A percentile compares a stretch with the other conserved stretches of the same genome.
Conservation (phyloP, 1,140 invertebrate species). For the Zaprionus africanus region DNA sequence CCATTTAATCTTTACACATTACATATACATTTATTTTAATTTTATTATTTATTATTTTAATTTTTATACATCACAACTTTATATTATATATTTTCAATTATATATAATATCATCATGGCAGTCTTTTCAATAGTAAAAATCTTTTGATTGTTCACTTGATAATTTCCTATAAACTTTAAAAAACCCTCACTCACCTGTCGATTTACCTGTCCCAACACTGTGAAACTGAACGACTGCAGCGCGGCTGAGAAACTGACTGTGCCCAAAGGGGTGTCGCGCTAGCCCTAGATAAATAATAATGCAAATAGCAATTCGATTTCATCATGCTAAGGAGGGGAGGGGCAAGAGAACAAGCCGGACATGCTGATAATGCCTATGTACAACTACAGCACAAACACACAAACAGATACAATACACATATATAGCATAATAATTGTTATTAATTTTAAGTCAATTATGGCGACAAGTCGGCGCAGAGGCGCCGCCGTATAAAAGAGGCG, state of each 20-base stretch:
- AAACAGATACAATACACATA: slow-evolving; percentile 21
- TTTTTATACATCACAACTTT: no score
- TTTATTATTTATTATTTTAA: no score
- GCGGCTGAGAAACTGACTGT: slow-evolving; percentile 37
- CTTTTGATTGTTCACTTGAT: no score
- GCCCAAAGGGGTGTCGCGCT: background rate
- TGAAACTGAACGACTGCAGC: slow-evolving; percentile 1
- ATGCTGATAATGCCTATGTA: slow-evolving; percentile 58
- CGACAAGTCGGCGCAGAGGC: slow-evolving; percentile 41
- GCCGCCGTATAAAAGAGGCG: slow-evolving; percentile 37
- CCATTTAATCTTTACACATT: no score
- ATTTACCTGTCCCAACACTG: slow-evolving; percentile 13
- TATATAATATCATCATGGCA: no score
- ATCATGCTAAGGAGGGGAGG: slow-evolving; percentile 38
- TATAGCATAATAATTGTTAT: slow-evolving; percentile 60
- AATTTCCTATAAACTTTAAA: no score
- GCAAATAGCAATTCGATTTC: slow-evolving; percentile 50
- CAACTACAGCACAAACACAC: slow-evolving; percentile 14
- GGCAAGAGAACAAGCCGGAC: background rate
- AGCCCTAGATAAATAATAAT: slow-evolving; percentile 2
- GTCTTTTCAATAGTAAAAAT: no score
- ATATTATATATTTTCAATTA: no score
- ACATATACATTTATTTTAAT: no score
- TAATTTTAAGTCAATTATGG: slow-evolving; percentile 76
- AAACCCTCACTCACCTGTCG: background rate